phyloP scores from a whole-genome alignment of 2,888 invertebrate species.

The Serripes groenlandicus region DNA sequence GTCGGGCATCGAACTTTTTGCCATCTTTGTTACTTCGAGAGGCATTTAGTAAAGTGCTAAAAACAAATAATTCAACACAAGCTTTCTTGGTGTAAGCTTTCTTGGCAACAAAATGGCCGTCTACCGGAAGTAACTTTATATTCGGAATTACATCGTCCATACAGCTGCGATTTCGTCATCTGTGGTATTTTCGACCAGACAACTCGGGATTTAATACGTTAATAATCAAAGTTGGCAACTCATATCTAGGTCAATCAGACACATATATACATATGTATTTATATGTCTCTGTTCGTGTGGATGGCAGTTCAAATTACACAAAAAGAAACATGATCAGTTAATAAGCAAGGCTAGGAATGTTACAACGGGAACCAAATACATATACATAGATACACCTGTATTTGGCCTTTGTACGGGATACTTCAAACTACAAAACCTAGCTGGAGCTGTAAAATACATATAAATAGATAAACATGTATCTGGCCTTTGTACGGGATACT shows the following conservation, averaged over 20 bases:
- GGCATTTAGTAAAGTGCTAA: slow-evolving; percentile 35
- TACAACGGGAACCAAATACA: too few relatives aligned
- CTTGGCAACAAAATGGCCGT: slow-evolving; percentile 59
- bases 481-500: too few relatives aligned
- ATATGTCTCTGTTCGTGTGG: too few relatives aligned
- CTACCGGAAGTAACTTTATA: background rate
- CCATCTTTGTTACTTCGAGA: slow-evolving; percentile 72
- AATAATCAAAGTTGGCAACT: background rate
- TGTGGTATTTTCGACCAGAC: background rate
- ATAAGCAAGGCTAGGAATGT: too few relatives aligned
- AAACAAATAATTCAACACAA: background rate
- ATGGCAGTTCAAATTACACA: too few relatives aligned
- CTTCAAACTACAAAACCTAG: too few relatives aligned
- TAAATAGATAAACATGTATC: too few relatives aligned
- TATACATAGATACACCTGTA: too few relatives aligned
- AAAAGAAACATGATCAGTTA: too few relatives aligned
- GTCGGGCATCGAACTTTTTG: slow-evolving; percentile 75
- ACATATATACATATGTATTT: background rate
- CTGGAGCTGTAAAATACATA: too few relatives aligned
- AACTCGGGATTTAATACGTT: too few relatives aligned
- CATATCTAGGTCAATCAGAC: background rate
- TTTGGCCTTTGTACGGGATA: too few relatives aligned
- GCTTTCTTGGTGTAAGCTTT: slow-evolving; percentile 37
- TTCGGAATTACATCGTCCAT: background rate
- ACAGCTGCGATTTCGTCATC: background rate